phyloP scores from a whole-genome alignment of 1,140 invertebrate genomes.

The Cecropterus lyciades region DNA sequence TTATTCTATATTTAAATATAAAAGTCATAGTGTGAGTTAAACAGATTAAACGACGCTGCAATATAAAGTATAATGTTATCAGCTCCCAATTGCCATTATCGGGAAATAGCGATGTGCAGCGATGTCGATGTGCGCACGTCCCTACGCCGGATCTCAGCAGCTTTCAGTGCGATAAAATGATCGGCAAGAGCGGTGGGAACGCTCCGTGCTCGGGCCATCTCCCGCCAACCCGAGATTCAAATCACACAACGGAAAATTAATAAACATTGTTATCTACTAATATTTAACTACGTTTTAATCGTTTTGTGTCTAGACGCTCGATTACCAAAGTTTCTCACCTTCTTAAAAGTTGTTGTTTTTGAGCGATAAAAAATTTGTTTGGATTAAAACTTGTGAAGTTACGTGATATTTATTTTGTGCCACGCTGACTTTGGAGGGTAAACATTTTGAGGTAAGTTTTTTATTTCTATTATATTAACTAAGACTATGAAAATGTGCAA shows the following conservation, averaged over 20 bases:
- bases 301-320: constrained; percentile 1
- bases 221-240: constrained; percentile 69
- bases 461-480: too few relatives aligned
- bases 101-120: background rate
- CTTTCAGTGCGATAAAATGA: constrained; percentile 77
- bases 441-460: constrained; percentile 9
- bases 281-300: constrained; percentile 15
- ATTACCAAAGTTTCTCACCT: background rate
- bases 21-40: too few relatives aligned
- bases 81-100: constrained; percentile 8
- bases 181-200: constrained; percentile 59
- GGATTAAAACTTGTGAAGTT: constrained; percentile 15
- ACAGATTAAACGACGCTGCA: too few relatives aligned
- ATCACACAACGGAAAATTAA: constrained; percentile 45
- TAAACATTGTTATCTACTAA: constrained; percentile 30
- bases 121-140: constrained; percentile 44
- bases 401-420: background rate
- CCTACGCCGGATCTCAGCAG: constrained; percentile 61
- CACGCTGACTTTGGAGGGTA: constrained; percentile 1
- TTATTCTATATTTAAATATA: too few relatives aligned
- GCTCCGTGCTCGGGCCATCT: constrained; percentile 46
- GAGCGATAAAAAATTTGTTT: constrained; percentile 14
- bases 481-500: too few relatives aligned
- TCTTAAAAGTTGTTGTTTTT: constrained; percentile 5
- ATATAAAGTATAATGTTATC: constrained; percentile 14